phyloP scores from a whole-genome alignment of 2,888 invertebrate species.

The Eulithis testata region DNA sequence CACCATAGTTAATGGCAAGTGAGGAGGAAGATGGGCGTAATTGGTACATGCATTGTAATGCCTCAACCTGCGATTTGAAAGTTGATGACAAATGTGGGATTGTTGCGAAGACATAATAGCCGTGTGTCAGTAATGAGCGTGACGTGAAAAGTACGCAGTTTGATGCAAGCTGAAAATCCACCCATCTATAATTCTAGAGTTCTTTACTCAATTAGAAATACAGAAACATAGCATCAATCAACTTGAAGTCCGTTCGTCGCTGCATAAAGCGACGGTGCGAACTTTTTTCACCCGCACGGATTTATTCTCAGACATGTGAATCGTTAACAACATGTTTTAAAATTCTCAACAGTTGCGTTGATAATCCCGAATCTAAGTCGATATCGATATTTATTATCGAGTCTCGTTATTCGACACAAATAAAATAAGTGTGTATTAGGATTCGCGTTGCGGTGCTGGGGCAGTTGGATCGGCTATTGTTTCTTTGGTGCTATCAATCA shows the following conservation, averaged over 20 bases:
- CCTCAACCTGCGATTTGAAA: slow-evolving; percentile 62
- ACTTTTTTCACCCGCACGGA: slow-evolving; percentile 41
- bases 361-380: slow-evolving; percentile 74
- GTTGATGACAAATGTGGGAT: slow-evolving; percentile 60
- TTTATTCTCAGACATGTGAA: slow-evolving; percentile 48
- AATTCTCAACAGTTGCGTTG: slow-evolving; percentile 65
- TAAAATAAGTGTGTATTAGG: slow-evolving; percentile 83
- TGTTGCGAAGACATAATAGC: slow-evolving; percentile 56
- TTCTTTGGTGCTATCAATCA: slow-evolving; percentile 81
- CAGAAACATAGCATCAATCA: slow-evolving; percentile 40
- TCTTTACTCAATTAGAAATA: slow-evolving; percentile 42
- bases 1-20: slow-evolving; percentile 58
- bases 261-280: slow-evolving; percentile 41
- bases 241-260: slow-evolving; percentile 33
- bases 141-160: slow-evolving; percentile 36
- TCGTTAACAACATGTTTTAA: slow-evolving; percentile 56
- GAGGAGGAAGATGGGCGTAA: slow-evolving; percentile 62
- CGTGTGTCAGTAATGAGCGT: slow-evolving; percentile 45
- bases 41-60: slow-evolving; percentile 57
- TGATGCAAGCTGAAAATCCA: slow-evolving; percentile 20
- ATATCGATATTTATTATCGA: slow-evolving; percentile 77
- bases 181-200: slow-evolving; percentile 19
- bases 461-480: slow-evolving; percentile 77
- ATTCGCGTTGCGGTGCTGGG: slow-evolving; percentile 76
- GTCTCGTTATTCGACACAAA: slow-evolving; percentile 78